Base-by-base conservation (phyloP, 2,888 invertebrate species). In the Drosophila robusta region DNA sequence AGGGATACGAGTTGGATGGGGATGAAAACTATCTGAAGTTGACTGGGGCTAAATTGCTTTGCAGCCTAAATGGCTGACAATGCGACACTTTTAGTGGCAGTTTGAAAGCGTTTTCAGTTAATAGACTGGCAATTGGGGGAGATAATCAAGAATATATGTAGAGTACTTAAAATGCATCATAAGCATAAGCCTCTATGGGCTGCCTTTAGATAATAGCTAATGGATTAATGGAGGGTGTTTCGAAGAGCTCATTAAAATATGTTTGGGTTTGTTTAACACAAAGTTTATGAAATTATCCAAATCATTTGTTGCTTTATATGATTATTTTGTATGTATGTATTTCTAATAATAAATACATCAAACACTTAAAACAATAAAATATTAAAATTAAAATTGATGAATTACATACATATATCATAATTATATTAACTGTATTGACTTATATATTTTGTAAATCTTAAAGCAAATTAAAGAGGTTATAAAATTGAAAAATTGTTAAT, bases 81-180 rank as follows among this genome's bases (percentile, higher is more conserved):
- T 73, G 64, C 55, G 55, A 70, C 58, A 74, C 47, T 74, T 73
- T 60, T 4, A 70, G 39, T 39, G 57, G 55, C 66, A 64, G 34
- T 61, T 70, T 55, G 16, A 29, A 24, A 44, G 44, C 65, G 32
- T 55, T 62, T 52, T 45, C 71, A 56, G 61, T 71, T 52, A 75
- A 71, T 60, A 49, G 67, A 60, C 62, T 55, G 38, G 32, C 52
- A 71, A 58, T 57, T 71, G 49, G 47, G 57, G 29, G 18, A 26
- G 42, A 63, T 50, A 29, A 39, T 52, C 34, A 29, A 29, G 39
- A 12, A 9, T n/a, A 16, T 14, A 45, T 41, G 14, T 50, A 1
- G 16, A 14, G 26, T 39, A 50, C 49, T 57, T 36, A 41, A 71
- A 36, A 9, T 47, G 58, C 46, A 45, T 39, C 34, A 32, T 42